Conservation (phyloP, 2,797 vertebrate genomes). For the Corythornis leucogaster region DNA sequence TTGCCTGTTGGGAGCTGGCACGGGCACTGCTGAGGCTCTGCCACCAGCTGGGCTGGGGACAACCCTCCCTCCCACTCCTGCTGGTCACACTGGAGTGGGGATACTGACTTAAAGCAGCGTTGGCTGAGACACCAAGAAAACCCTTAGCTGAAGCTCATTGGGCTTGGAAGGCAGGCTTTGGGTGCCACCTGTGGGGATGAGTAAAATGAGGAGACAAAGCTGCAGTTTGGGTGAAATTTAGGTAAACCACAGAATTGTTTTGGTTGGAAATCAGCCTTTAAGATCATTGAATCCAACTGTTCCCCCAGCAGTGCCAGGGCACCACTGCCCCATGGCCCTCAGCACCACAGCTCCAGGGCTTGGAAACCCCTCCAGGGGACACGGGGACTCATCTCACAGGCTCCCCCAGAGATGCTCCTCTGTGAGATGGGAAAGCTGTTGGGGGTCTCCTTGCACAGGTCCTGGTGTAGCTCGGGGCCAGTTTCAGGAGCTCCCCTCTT, state of each 20-base stretch:
- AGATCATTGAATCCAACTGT: no score
- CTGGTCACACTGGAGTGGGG: accelerated
- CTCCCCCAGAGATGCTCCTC: neutral
- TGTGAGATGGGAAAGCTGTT: accelerated
- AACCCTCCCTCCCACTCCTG: accelerated
- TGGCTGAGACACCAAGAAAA: neutral
- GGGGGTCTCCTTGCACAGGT: neutral
- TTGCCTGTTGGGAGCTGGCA: accelerated
- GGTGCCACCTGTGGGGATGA: neutral
- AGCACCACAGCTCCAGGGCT: neutral
- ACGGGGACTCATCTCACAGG: no score
- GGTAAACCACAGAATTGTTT: neutral
- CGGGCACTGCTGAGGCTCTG: neutral
- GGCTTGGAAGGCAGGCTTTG: neutral
- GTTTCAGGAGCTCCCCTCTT: neutral
- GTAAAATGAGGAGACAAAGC: neutral
- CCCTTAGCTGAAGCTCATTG: accelerated
- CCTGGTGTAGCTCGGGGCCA: accelerated
- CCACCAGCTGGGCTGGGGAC: neutral
- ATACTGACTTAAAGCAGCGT: accelerated
- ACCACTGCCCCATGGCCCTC: neutral
- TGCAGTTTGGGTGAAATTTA: neutral
- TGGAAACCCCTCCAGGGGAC: neutral
- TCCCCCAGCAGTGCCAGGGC: no score
- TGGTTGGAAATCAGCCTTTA: neutral